Evolutionary conservation across 2,113 vertebrate species (phyloP), one percentile per base, ranked within the genome.

Genomic region (Eulemur rufifrons): DNA sequence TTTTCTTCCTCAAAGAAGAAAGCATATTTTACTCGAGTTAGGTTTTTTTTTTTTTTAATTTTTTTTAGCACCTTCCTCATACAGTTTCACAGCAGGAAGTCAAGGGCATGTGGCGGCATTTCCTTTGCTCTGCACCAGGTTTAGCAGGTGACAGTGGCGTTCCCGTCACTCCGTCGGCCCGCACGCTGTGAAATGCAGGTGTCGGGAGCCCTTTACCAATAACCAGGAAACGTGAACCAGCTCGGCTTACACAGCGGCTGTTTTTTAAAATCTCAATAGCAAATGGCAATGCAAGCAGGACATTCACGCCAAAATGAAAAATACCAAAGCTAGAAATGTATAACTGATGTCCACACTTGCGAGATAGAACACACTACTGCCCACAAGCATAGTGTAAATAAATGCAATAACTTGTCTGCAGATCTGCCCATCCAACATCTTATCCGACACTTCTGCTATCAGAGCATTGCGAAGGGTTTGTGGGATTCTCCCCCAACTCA

Each of bases 381-480:
- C 23, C 18, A 18, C 6, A 29, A 29, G 42, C 0, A 15, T 6
- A 4, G 4, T 2, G 3, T 18, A 27, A 74, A 7, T 4, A 20
- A 81, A 52, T 10, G 10, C 61, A 23, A 12, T 11, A 8, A n/a
- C 9, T 37, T 20, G 32, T 59, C 52, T 86, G 25, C 47, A 15
- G 15, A 47, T 37, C 45, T 20, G 8, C 2, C 27, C 17, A 1
- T 1, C 0, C 17, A 32, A 3, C 69, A 9, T 14, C 69, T 47
- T 56, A 39, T 21, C 50, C 14, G 10, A 63, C 9, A 5, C 59
- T 20, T 29, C 64, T 32, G 29, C 50, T 23, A 34, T 37, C 47
- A 56, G 25, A 56, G 34, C 4, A 63, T 29, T 21, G 32, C 12
- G 9, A 42, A 73, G 56, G 32, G 56, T 20, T 37, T 6, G 0